Evolutionary conservation across 2,888 invertebrate species (phyloP), one percentile per base, ranked within the genome.

Genomic region (Nineta flava): DNA sequence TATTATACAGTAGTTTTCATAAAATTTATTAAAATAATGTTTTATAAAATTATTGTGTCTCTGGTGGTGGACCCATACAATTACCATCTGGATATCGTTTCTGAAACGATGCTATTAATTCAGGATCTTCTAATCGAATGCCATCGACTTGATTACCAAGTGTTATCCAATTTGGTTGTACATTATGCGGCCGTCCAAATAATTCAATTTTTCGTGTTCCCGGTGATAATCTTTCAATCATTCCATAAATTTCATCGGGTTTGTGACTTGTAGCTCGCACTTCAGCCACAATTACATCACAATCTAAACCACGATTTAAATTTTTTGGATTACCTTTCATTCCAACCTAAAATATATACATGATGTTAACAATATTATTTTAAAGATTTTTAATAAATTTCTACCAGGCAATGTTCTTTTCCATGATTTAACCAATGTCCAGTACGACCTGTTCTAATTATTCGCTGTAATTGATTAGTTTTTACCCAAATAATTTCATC

Each of bases 401-500:
- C 7, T 47, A 82, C 90, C 60, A 97, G 68, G 64, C 96, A 97
- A 61, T 97, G 96, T 62, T 97, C 96, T 65, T 97, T 97, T 19
- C 96, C 97, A 64, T 97, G 97, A 67, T 97, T 97, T 21, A 97
- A 72, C 97, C 97, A 97, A 67, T 97, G 97, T 0, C 97, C 96
- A 0, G 96, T 96, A 49, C 96, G 74, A 0, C 97, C 97, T 0
- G 97, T 97, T 31, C 96, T 74, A 59, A 97, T 97, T 59, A 97
- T 96, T 52, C 96, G 72, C 65, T 97, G 97, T 52, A 97, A 69
- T 64, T 97, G 97, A 69, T 97, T 97, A 0, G 96, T 97, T 71
- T 97, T 97, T 49, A 97, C 96, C 97, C 97, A 97, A 59, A 97
- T 96, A 40, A 97, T 78, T 65, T 97, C 97, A 64, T 97, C 96